Evolutionary conservation across 2,888 invertebrate genomes (phyloP).

Genomic region (Eulithis testata): DNA sequence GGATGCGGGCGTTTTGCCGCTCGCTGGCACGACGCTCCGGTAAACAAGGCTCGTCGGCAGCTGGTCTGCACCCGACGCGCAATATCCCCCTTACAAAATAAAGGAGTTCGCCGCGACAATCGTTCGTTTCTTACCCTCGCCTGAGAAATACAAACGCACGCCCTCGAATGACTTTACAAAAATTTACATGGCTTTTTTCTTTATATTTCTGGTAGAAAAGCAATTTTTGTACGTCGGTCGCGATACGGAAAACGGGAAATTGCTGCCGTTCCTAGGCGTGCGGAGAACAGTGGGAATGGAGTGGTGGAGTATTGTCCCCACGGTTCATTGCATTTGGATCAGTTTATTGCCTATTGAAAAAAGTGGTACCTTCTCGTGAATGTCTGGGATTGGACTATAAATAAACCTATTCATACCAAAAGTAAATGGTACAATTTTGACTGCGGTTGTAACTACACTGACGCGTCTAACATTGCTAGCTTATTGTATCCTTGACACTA

Average conservation of each 20-base stretch:
- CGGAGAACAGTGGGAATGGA: conserved; percentile 73
- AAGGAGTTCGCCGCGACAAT: conserved; percentile 82
- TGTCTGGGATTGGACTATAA: no score
- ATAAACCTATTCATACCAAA: no score
- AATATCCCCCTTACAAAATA: conserved; percentile 83
- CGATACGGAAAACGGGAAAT: conserved; percentile 81
- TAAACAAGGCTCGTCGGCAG: conserved; percentile 74
- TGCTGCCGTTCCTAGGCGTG: conserved; percentile 73
- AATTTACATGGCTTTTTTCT: conserved; percentile 81
- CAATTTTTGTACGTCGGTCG: conserved; percentile 82
- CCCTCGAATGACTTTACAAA: conserved; percentile 83
- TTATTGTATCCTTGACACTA: no score
- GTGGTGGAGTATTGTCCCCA: conserved; percentile 69
- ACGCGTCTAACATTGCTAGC: no score
- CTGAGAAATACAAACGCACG: conserved; percentile 84
- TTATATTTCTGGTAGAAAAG: conserved; percentile 81
- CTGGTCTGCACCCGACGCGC: conserved; percentile 82
- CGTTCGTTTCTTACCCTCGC: conserved; percentile 78
- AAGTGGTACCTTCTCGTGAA: no score
- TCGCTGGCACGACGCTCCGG: conserved; percentile 61
- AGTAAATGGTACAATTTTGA: no score
- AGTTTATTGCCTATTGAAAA: conserved; percentile 62
- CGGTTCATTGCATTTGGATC: conserved; percentile 71
- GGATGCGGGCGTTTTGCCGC: conserved; percentile 64
- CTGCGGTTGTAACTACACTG: no score